These are phyloP conservation scores for Lepidurus apus DNA, from an alignment of 1,140 invertebrate genomes.

Conservation along the genomic window DNA sequence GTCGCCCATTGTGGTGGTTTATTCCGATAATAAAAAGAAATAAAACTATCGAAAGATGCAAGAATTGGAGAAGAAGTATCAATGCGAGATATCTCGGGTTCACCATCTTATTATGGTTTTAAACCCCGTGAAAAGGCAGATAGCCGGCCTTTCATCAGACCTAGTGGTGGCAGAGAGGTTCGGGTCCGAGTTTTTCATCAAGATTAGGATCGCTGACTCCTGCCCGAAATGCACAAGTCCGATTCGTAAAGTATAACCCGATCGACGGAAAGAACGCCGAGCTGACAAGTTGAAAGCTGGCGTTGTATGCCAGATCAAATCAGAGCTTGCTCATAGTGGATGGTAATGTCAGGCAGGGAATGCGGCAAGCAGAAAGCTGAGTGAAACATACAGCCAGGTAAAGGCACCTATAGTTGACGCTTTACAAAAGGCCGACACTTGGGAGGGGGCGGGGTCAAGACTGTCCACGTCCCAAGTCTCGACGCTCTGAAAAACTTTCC, in stretches of 20 bases:
- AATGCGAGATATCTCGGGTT: too few species aligned
- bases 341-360: background rate
- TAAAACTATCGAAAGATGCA: too few species aligned
- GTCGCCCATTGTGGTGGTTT: background rate
- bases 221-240: background rate
- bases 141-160: constrained; percentile 14
- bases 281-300: constrained; percentile 2
- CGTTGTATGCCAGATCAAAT: constrained; percentile 5
- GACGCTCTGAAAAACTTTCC: background rate
- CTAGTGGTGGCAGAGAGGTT: background rate
- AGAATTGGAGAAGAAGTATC: too few species aligned
- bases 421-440: background rate
- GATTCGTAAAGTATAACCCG: background rate
- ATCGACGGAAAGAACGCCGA: background rate
- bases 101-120: background rate
- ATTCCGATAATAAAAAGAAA: too few species aligned
- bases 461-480: background rate
- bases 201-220: background rate
- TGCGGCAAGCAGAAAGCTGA: background rate
- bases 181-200: background rate
- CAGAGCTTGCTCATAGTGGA: constrained; percentile 1
- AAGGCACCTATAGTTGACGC: background rate
- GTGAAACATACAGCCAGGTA: background rate
- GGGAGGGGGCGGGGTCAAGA: background rate
- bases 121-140: background rate